phyloP scores from a whole-genome alignment of 1,140 invertebrate species.

The Yoshiicerus persimilis region DNA sequence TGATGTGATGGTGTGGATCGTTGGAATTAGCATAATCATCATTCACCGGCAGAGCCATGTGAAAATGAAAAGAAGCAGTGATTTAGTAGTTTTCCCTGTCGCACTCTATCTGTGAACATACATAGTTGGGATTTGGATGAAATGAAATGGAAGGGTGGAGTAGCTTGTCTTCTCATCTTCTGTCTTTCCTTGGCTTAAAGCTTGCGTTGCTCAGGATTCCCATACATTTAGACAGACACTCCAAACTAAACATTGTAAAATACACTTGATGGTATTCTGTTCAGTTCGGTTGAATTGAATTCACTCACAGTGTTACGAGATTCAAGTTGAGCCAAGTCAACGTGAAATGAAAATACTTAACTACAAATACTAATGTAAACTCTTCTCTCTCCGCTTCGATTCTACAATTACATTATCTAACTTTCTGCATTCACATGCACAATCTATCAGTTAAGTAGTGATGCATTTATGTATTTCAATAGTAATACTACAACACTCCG shows the following conservation, averaged over 20 bases:
- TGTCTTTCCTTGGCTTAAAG: neutral
- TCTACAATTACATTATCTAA: neutral
- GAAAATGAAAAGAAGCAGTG: slow-evolving; percentile 31
- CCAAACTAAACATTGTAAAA: neutral
- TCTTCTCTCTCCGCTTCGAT: neutral
- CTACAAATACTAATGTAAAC: neutral
- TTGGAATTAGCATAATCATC: slow-evolving; percentile 33
- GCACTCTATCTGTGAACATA: neutral
- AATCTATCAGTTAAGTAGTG: neutral
- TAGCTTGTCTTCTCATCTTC: slow-evolving; percentile 6
- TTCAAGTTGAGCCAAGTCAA: neutral
- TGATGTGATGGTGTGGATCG: neutral
- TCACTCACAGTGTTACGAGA: neutral
- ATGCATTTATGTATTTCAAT: neutral
- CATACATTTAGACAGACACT: neutral
- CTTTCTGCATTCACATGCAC: neutral
- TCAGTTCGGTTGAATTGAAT: neutral
- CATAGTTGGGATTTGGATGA: neutral
- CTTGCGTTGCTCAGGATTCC: neutral
- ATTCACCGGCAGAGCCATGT: slow-evolving; percentile 23
- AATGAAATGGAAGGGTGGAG: slow-evolving; percentile 27
- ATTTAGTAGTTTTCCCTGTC: slow-evolving; percentile 27
- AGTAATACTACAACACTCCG: neutral
- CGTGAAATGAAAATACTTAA: neutral
- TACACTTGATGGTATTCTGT: neutral